A percentile compares a stretch with the other conserved stretches of the same genome.
Conservation (phyloP, 2,888 invertebrate genomes). For the Drosophila austrosaltans region DNA sequence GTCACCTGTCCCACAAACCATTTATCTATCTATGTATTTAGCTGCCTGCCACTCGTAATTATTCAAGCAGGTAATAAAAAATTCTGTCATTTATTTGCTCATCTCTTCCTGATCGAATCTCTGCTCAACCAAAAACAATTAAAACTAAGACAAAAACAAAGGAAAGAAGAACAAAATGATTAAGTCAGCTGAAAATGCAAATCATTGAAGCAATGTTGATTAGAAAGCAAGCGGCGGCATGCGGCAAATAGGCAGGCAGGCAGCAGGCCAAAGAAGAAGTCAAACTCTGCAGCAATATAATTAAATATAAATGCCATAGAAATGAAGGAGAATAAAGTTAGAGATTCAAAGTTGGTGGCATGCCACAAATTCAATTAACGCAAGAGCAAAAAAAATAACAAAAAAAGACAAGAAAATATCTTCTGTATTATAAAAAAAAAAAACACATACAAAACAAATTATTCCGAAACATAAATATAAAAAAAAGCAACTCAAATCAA, state of each 20-base stretch:
- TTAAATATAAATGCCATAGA: constrained; percentile 67
- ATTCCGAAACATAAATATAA: constrained; percentile 55
- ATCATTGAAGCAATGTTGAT: constrained; percentile 57
- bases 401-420: constrained; percentile 23
- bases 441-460: constrained; percentile 26
- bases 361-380: constrained; percentile 75
- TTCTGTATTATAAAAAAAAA: constrained; percentile 21
- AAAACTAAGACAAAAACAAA: constrained; percentile 34
- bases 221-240: constrained; percentile 38
- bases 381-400: constrained; percentile 30
- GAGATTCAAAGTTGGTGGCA: constrained; percentile 18
- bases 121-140: constrained; percentile 48
- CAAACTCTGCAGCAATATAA: constrained; percentile 50
- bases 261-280: constrained; percentile 23
- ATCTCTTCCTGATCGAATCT: background rate
- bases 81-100: constrained; percentile 17
- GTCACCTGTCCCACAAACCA: background rate
- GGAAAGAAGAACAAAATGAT: constrained; percentile 32
- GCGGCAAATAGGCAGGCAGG: background rate
- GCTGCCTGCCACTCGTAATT: constrained; percentile 25
- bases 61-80: constrained; percentile 34
- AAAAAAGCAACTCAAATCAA: constrained; percentile 38
- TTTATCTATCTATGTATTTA: background rate
- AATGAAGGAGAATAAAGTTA: background rate
- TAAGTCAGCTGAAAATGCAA: constrained; percentile 71